Evolutionary conservation across 2,113 vertebrate genomes (phyloP).

Genomic region (Tetraodon nigroviridis): DNA sequence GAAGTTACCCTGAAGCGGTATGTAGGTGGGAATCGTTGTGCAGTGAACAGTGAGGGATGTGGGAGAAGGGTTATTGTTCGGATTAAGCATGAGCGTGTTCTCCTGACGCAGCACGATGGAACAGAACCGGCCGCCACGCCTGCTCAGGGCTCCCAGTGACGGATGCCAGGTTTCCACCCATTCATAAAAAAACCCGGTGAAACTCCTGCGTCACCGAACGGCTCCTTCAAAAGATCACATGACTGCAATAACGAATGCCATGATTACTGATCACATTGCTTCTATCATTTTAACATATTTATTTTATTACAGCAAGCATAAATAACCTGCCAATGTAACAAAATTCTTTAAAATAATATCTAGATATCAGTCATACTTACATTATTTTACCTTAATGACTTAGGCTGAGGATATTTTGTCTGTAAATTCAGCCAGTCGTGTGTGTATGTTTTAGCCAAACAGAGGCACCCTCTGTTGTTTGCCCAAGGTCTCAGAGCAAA

Average conservation of each 20-base stretch:
- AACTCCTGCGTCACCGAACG: background rate
- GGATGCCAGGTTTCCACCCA: slow-evolving; percentile 1
- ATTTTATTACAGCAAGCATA: too few species aligned
- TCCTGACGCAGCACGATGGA: slow-evolving; percentile 23
- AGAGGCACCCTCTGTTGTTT: slow-evolving; percentile 39
- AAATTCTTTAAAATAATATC: too few species aligned
- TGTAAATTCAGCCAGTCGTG: background rate
- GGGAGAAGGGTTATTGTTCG: slow-evolving; percentile 6
- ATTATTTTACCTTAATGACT: too few species aligned
- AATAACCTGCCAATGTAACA: too few species aligned
- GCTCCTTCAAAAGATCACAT: background rate
- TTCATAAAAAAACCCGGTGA: slow-evolving; percentile 5
- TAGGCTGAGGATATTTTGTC: too few species aligned
- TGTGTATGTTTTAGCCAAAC: slow-evolving; percentile 19
- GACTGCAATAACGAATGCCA: too few species aligned
- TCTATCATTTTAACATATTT: too few species aligned
- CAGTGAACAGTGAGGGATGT: slow-evolving; percentile 18
- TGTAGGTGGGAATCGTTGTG: background rate
- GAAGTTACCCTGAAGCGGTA: background rate
- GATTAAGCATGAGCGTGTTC: slow-evolving; percentile 11
- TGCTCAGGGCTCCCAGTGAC: slow-evolving; percentile 1
- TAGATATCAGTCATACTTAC: too few species aligned
- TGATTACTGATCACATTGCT: too few species aligned
- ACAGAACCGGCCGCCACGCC: background rate
- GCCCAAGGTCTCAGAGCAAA: slow-evolving; percentile 32